These are phyloP conservation scores for Drosophila setifemur DNA, from an alignment of 1,140 invertebrate genomes.

Conservation along the genomic window DNA sequence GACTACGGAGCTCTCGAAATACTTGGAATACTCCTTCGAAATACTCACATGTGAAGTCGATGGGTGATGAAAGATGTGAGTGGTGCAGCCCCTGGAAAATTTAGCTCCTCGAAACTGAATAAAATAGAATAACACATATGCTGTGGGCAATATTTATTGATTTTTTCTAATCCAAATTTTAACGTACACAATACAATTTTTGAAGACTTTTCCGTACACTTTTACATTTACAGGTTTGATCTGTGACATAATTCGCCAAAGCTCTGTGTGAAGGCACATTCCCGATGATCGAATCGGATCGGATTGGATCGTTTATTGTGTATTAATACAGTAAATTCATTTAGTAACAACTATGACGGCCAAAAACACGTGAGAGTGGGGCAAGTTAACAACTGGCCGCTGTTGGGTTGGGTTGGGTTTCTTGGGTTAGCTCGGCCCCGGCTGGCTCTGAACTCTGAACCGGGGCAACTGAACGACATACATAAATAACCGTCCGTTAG, in stretches of 20 bases:
- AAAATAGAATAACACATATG: constrained; percentile 32
- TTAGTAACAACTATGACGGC: constrained; percentile 68
- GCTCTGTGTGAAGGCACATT: constrained; percentile 40
- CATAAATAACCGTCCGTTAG: constrained; percentile 16
- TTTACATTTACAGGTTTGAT: constrained; percentile 13
- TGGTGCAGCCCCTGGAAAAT: constrained; percentile 21
- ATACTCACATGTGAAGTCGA: constrained; percentile 21
- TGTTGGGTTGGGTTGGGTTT: neutral
- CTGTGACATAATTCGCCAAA: constrained; percentile 38
- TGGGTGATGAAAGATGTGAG: neutral
- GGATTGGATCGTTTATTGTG: constrained; percentile 2
- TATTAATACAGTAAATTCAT: constrained; percentile 74
- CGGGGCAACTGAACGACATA: constrained; percentile 18
- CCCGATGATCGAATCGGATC: neutral
- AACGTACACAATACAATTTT: constrained; percentile 57
- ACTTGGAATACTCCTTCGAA: too few relatives aligned
- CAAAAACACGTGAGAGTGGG: constrained; percentile 50
- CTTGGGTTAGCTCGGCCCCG: constrained; percentile 39
- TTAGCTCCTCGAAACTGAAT: constrained; percentile 17
- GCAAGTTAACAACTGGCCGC: constrained; percentile 63
- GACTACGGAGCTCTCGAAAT: neutral
- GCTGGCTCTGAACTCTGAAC: constrained; percentile 27
- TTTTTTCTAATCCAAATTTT: constrained; percentile 41
- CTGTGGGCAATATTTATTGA: constrained; percentile 33
- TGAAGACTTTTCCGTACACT: constrained; percentile 30